These are phyloP conservation scores for Dermochelys coriacea DNA, from an alignment of 2,797 vertebrate species.

Conservation along the genomic window DNA sequence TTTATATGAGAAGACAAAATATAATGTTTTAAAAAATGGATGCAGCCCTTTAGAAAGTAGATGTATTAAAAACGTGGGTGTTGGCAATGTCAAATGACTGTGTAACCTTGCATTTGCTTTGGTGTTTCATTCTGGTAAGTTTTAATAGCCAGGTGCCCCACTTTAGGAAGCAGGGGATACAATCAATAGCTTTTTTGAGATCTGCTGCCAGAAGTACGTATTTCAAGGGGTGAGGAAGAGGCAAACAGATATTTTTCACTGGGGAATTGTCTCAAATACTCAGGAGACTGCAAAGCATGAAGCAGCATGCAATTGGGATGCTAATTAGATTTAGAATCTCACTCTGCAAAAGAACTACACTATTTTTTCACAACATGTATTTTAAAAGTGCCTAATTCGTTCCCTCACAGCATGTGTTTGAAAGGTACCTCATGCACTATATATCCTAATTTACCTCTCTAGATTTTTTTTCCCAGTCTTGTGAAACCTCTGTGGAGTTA, in stretches of 20 bases:
- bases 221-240: not conserved
- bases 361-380: fast-evolving
- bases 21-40: not conserved
- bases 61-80: not conserved
- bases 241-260: not conserved
- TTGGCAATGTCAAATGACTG: too few relatives aligned
- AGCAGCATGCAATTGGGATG: not conserved
- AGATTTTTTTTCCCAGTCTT: not conserved
- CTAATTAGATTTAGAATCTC: not conserved
- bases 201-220: not conserved
- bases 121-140: not conserved
- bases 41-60: not conserved
- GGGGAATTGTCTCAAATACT: not conserved
- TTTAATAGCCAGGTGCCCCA: not conserved
- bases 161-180: not conserved
- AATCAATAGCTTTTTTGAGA: too few relatives aligned
- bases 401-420: not conserved
- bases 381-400: not conserved
- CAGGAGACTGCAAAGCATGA: not conserved
- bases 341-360: not conserved
- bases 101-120: not conserved
- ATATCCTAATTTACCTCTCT: not conserved
- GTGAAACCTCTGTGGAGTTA: not conserved
- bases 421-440: fast-evolving
- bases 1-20: not conserved